phyloP scores from a whole-genome alignment of 2,888 invertebrate genomes.

The Acanthopleura granulata region DNA sequence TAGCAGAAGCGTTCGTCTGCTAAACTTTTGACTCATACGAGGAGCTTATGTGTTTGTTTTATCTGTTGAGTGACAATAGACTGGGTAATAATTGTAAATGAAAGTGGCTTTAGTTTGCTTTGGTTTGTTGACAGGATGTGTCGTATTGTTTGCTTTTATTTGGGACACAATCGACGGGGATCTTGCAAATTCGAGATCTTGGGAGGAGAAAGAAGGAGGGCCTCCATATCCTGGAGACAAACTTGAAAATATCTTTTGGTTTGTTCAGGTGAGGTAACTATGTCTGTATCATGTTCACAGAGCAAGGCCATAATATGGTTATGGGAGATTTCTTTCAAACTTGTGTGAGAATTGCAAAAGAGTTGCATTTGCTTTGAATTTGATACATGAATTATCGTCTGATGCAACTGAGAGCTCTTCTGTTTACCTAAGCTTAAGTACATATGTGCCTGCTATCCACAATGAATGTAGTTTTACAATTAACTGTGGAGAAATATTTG shows the following conservation, averaged over 20 bases:
- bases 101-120: not conserved
- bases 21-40: not conserved
- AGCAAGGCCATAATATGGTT: too few relatives aligned
- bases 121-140: constrained; percentile 11
- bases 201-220: not conserved
- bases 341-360: too few relatives aligned
- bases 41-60: not conserved
- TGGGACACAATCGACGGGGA: constrained; percentile 13
- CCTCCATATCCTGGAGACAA: constrained; percentile 9
- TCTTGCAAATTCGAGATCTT: not conserved
- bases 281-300: too few relatives aligned
- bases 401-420: too few relatives aligned
- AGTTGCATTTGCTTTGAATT: too few relatives aligned
- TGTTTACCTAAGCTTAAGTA: too few relatives aligned
- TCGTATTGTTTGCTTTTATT: constrained; percentile 4
- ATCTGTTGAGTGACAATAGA: not conserved
- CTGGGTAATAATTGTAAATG: constrained; percentile 6
- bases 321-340: too few relatives aligned
- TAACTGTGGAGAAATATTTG: too few relatives aligned
- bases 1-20: constrained; percentile 16
- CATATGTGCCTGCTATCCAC: too few relatives aligned
- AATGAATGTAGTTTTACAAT: too few relatives aligned
- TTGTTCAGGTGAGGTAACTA: not conserved
- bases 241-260: constrained; percentile 9
- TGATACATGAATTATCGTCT: too few relatives aligned